A percentile compares a stretch with the other conserved stretches of the same genome.
Evolutionary conservation across 1,140 invertebrate genomes (phyloP).

Genomic region (Listronotus oregonensis): DNA sequence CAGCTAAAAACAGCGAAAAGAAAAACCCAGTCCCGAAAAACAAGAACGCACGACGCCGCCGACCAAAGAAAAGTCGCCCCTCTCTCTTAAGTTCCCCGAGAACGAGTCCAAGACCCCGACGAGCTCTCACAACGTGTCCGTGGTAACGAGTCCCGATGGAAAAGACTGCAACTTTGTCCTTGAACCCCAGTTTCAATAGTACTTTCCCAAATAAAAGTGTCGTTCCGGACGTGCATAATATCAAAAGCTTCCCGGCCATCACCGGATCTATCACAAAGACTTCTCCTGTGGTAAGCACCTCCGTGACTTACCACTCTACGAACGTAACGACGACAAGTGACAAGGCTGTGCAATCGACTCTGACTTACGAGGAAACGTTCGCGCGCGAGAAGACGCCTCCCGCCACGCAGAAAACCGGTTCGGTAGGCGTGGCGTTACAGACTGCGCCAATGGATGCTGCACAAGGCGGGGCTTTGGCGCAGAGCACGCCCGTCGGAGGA

Average conservation of each 20-base stretch:
- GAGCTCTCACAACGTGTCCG: no score
- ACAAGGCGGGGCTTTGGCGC: not conserved
- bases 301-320: not conserved
- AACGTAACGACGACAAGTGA: slow-evolving; percentile 19
- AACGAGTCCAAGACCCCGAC: slow-evolving; percentile 4
- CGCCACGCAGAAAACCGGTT: not conserved
- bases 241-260: slow-evolving; percentile 45
- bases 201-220: slow-evolving; percentile 9
- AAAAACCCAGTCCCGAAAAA: slow-evolving; percentile 33
- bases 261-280: slow-evolving; percentile 18
- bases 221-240: slow-evolving; percentile 44
- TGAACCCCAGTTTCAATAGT: slow-evolving; percentile 9
- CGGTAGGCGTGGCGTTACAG: not conserved
- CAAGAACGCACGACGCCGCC: slow-evolving; percentile 3
- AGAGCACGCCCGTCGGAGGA: slow-evolving; percentile 2
- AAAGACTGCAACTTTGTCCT: not conserved
- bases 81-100: slow-evolving; percentile 11
- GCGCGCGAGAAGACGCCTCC: slow-evolving; percentile 19
- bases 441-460: not conserved
- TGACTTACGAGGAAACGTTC: slow-evolving; percentile 27
- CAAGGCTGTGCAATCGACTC: slow-evolving; percentile 34
- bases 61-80: slow-evolving; percentile 31
- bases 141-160: not conserved
- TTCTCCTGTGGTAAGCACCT: slow-evolving; percentile 1
- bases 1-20: slow-evolving; percentile 36